These are phyloP conservation scores for Zhuqinia jingwanae DNA, from an alignment of 2,888 invertebrate genomes.

Conservation along the genomic window DNA sequence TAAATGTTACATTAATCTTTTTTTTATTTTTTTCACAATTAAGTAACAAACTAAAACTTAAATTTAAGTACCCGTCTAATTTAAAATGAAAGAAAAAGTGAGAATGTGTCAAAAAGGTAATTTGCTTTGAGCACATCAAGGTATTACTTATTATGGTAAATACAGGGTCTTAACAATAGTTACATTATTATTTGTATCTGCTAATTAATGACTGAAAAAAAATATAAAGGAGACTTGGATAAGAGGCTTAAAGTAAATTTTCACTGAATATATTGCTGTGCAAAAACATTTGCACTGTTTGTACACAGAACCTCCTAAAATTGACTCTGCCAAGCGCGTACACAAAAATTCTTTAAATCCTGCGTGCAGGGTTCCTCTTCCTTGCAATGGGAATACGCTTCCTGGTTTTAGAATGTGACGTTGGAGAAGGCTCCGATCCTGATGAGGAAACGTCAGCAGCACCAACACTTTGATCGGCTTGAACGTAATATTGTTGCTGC, in stretches of 20 bases:
- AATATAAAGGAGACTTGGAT: too few relatives aligned
- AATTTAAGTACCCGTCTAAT: background rate
- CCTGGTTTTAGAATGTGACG: background rate
- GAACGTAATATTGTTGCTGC: constrained; percentile 6
- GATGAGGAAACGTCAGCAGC: background rate
- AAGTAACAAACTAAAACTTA: too few relatives aligned
- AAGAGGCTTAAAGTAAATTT: too few relatives aligned
- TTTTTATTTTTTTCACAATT: background rate
- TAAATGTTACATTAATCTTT: too few relatives aligned
- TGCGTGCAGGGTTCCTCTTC: background rate
- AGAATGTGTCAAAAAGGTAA: background rate
- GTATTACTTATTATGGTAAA: too few relatives aligned
- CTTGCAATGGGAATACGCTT: constrained; percentile 17
- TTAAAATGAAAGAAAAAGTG: background rate
- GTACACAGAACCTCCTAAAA: too few relatives aligned
- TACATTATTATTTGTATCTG: too few relatives aligned
- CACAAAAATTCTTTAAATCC: background rate
- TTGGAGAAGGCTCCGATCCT: background rate
- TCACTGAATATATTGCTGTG: too few relatives aligned
- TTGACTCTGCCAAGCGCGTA: background rate
- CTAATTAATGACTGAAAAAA: too few relatives aligned
- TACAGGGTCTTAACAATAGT: background rate
- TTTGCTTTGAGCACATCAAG: background rate
- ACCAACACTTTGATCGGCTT: constrained; percentile 30
- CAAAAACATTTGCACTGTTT: background rate